Percentiles rank a stretch among this genome's conserved stretches.
Conservation (phyloP, 2,797 vertebrate genomes). For the Coregonus ussuriensis region DNA sequence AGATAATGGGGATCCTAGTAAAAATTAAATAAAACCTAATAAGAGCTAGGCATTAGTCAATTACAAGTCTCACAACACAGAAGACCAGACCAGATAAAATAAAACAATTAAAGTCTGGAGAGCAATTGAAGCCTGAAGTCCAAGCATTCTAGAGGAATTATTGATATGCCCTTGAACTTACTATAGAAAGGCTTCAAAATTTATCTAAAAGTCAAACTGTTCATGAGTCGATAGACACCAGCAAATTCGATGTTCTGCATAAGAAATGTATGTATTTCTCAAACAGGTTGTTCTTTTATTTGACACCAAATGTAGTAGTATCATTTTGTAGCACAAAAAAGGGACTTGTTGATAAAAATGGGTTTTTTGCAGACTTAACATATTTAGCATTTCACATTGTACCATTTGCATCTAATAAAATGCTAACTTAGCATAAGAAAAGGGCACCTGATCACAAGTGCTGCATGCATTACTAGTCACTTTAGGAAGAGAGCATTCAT, state of each 20-base stretch:
- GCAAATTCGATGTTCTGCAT: conserved; percentile 51
- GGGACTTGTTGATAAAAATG: conserved; percentile 56
- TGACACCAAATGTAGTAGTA: conserved; percentile 52
- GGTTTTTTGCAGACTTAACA: conserved; percentile 61
- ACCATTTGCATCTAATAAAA: conserved; percentile 66
- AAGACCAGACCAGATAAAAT: not conserved
- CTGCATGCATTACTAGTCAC: conserved; percentile 33
- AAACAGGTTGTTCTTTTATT: conserved; percentile 30
- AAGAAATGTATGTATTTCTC: conserved; percentile 45
- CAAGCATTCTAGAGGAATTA: conserved; percentile 46
- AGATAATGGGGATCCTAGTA: no score
- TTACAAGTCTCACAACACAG: no score
- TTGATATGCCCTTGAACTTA: conserved; percentile 36
- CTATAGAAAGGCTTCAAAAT: not conserved
- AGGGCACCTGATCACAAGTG: conserved; percentile 42
- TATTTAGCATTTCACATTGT: conserved; percentile 48
- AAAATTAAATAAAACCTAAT: not conserved
- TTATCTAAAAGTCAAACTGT: not conserved
- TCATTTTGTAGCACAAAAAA: conserved; percentile 50
- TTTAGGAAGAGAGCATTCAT: conserved; percentile 52
- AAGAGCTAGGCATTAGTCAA: not conserved
- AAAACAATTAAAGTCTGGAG: not conserved
- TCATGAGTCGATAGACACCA: conserved; percentile 33
- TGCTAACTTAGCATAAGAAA: conserved; percentile 62
- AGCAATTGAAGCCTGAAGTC: conserved; percentile 21